Percentiles rank a stretch among this genome's conserved stretches.
Evolutionary conservation across 2,797 vertebrate species (phyloP).

Genomic region (Tympanoctomys barrerae): DNA sequence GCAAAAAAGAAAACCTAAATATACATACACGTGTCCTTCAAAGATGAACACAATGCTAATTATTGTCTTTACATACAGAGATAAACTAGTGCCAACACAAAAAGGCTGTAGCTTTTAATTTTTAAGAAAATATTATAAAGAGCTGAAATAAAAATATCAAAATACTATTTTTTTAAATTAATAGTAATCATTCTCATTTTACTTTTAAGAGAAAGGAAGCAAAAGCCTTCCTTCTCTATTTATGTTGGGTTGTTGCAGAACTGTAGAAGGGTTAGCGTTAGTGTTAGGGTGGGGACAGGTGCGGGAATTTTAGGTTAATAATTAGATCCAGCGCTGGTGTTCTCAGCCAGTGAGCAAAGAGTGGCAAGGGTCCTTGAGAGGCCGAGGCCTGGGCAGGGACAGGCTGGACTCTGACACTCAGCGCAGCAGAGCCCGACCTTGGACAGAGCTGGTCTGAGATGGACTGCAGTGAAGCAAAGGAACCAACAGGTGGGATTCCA

Average conservation of each 20-base stretch:
- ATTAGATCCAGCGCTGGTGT: not conserved
- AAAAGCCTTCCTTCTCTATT: not conserved
- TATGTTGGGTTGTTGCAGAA: not conserved
- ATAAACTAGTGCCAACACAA: not conserved
- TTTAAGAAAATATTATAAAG: conserved; percentile 1
- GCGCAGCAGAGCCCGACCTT: not conserved
- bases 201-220: not conserved
- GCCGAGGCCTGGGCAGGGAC: not conserved
- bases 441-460: not conserved
- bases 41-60: not conserved
- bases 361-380: not conserved
- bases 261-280: not conserved
- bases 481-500: not conserved
- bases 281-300: too few relatives aligned
- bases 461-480: not conserved
- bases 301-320: not conserved
- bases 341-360: not conserved
- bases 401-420: not conserved
- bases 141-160: not conserved
- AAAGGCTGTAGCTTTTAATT: conserved; percentile 30
- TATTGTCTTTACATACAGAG: conserved; percentile 20
- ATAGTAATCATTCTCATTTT: conserved; percentile 15
- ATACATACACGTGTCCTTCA: not conserved
- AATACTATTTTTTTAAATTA: conserved; percentile 23
- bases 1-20: conserved; percentile 33